A percentile compares a stretch with the other conserved stretches of the same genome.
phyloP scores from a whole-genome alignment of 2,113 vertebrate genomes.

The Anser cygnoides region DNA sequence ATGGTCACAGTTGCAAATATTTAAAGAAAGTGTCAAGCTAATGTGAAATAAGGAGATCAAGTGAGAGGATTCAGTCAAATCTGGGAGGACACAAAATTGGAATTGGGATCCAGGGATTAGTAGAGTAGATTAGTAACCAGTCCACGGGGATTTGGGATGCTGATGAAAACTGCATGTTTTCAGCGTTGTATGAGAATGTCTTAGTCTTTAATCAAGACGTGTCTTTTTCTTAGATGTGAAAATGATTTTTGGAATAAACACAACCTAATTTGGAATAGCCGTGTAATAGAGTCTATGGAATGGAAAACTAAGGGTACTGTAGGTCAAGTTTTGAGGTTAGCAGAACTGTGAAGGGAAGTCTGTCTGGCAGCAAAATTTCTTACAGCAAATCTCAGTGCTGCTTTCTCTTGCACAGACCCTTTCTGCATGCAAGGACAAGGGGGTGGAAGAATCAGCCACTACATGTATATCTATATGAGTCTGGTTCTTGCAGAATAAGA shows the following conservation, averaged over 20 bases:
- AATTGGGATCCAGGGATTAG: not conserved
- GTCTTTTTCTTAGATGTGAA: slow-evolving; percentile 8
- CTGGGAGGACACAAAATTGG: not conserved
- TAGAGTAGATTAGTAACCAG: not conserved
- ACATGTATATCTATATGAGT: accelerated
- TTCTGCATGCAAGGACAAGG: not conserved
- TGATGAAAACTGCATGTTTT: not conserved
- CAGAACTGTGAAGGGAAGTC: not conserved
- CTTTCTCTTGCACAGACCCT: not conserved
- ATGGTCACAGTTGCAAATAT: not conserved
- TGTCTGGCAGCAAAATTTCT: not conserved
- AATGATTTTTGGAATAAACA: slow-evolving; percentile 17
- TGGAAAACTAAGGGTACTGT: slow-evolving; percentile 44
- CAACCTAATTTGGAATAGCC: not conserved
- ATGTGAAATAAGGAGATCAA: not conserved
- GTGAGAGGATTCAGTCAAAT: not conserved
- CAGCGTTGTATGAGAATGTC: not conserved
- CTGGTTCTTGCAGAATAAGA: not conserved
- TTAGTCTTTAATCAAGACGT: not conserved
- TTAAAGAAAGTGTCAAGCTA: not conserved
- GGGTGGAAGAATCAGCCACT: not conserved
- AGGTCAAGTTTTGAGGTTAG: slow-evolving; percentile 5
- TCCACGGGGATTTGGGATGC: not conserved
- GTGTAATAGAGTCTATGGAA: not conserved
- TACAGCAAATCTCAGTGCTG: not conserved